Conservation (phyloP, 2,113 vertebrate species). For the Cephalopterus ornatus region DNA sequence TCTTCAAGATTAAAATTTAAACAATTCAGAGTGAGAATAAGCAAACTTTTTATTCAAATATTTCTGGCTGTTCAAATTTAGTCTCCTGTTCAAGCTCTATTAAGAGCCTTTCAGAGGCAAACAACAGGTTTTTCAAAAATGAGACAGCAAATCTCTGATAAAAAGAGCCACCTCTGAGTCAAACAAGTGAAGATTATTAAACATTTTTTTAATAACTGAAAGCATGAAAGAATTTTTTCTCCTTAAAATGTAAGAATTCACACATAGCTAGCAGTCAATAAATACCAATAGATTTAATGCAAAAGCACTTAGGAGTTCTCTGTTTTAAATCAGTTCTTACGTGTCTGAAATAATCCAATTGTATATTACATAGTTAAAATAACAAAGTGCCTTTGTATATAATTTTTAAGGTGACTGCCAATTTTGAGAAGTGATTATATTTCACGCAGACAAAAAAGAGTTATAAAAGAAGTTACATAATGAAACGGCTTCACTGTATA, state of each 20-base stretch:
- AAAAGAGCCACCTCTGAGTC: neutral
- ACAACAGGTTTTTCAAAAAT: constrained; percentile 51
- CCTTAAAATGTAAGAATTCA: constrained; percentile 1
- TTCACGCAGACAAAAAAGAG: neutral
- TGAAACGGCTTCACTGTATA: neutral
- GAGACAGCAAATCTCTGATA: constrained; percentile 31
- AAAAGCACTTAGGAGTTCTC: constrained; percentile 8
- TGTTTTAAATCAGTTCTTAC: neutral
- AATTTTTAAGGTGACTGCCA: neutral
- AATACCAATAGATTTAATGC: neutral
- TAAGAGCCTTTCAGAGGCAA: constrained; percentile 24
- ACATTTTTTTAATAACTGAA: constrained; percentile 9
- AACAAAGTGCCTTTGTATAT: neutral
- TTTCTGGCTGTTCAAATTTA: constrained; percentile 35
- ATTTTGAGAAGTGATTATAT: neutral
- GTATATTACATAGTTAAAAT: neutral
- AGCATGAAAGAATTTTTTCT: neutral
- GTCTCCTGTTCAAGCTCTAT: neutral
- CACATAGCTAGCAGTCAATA: constrained; percentile 3
- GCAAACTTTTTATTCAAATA: neutral
- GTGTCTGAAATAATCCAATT: neutral
- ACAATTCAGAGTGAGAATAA: neutral
- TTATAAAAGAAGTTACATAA: neutral
- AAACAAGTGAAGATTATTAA: constrained; percentile 28
- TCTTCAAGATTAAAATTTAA: neutral